Evolutionary conservation across 2,797 vertebrate species (phyloP).

Genomic region (Onychomys torridus): DNA sequence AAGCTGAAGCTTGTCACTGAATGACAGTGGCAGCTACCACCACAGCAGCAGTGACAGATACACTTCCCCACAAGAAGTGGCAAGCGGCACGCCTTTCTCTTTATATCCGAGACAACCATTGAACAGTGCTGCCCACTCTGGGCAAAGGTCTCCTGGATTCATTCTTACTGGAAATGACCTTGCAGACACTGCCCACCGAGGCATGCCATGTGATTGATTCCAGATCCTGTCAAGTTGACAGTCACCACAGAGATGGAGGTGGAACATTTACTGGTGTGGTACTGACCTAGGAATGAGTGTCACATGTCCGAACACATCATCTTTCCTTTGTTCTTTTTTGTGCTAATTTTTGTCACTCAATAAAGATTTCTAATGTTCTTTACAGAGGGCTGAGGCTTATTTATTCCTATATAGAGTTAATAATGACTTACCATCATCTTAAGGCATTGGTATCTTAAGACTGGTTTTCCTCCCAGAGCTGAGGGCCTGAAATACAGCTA

Average conservation of each 20-base stretch:
- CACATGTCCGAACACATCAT: too few species aligned
- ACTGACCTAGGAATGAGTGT: neutral
- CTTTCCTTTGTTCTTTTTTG: neutral
- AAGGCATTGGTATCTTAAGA: neutral
- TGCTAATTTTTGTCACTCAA: neutral
- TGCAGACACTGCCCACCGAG: neutral
- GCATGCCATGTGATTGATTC: neutral
- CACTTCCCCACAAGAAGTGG: neutral
- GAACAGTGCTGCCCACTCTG: neutral
- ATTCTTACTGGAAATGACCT: neutral
- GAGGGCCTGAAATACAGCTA: neutral
- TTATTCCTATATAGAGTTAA: neutral
- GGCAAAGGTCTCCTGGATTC: neutral
- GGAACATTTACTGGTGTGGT: neutral
- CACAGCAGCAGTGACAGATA: neutral
- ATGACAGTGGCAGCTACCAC: neutral
- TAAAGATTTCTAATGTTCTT: conserved; percentile 18
- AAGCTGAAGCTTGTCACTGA: neutral
- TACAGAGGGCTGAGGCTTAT: neutral
- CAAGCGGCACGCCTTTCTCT: neutral
- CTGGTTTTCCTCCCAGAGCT: neutral
- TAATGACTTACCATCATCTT: neutral
- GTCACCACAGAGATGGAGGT: neutral
- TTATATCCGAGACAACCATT: neutral
- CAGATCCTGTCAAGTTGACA: neutral